A percentile compares a stretch with the other conserved stretches of the same genome.
Conservation (phyloP, 1,140 invertebrate genomes). For the Drosophila murphyi region DNA sequence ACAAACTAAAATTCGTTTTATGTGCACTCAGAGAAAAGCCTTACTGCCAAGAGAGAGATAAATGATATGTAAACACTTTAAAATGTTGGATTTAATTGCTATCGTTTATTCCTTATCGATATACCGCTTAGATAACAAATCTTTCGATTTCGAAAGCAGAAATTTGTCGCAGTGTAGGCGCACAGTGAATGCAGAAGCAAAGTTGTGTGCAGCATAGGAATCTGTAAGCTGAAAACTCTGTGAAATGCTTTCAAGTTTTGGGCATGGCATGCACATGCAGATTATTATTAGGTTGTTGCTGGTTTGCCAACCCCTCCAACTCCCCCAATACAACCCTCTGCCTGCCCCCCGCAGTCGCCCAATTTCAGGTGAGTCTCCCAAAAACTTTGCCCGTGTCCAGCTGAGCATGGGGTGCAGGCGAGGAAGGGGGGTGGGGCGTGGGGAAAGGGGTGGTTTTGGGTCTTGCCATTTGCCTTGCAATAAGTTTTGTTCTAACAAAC, state of each 20-base stretch:
- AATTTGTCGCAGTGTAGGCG: slow-evolving; percentile 3
- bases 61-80: no score
- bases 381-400: slow-evolving; percentile 73
- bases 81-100: no score
- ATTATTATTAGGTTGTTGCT: slow-evolving; percentile 80
- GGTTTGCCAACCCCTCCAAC: neutral
- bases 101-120: no score
- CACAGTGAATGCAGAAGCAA: slow-evolving; percentile 30
- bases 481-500: slow-evolving; percentile 82
- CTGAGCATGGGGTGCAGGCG: slow-evolving; percentile 11
- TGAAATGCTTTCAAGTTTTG: slow-evolving; percentile 81
- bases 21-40: slow-evolving; percentile 3
- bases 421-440: no score
- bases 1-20: slow-evolving; percentile 3
- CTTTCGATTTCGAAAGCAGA: no score
- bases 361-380: no score
- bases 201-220: slow-evolving; percentile 74
- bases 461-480: slow-evolving; percentile 54
- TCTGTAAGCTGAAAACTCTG: slow-evolving; percentile 81
- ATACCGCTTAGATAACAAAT: no score
- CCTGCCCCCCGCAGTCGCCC: neutral
- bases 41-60: no score
- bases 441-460: slow-evolving; percentile 9
- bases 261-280: slow-evolving; percentile 65
- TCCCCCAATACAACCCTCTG: neutral